These are phyloP conservation scores for Lycocerus yunnanus DNA, from an alignment of 2,888 invertebrate genomes.

Conservation along the genomic window DNA sequence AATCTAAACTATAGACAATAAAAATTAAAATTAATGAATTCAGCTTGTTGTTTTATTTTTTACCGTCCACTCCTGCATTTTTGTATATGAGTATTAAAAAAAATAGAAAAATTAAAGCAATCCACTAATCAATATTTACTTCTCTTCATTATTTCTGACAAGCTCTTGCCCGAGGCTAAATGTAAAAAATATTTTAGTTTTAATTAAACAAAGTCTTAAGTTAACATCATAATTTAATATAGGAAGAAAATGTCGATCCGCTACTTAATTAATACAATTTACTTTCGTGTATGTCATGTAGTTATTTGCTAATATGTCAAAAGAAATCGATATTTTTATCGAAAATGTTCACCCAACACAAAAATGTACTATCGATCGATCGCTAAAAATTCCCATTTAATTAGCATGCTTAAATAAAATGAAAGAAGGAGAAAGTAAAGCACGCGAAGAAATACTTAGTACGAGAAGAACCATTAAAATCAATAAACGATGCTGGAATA, in stretches of 20 bases:
- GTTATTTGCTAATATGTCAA: slow-evolving; percentile 2
- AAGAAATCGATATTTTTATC: background rate
- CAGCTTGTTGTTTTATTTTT: background rate
- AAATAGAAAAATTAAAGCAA: background rate
- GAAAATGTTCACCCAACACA: background rate
- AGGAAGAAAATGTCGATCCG: background rate
- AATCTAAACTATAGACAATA: slow-evolving; percentile 26
- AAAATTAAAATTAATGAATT: slow-evolving; percentile 10
- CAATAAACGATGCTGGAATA: background rate
- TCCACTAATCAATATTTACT: background rate
- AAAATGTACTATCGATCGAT: background rate
- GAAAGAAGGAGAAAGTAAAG: background rate
- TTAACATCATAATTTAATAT: background rate
- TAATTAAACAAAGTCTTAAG: background rate
- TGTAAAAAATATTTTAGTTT: background rate
- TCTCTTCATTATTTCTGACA: background rate
- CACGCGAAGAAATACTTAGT: background rate
- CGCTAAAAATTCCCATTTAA: background rate
- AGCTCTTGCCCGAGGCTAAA: background rate
- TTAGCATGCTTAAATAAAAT: background rate
- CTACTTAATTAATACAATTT: slow-evolving; percentile 2
- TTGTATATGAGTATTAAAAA: background rate
- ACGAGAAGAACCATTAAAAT: background rate
- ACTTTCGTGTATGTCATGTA: background rate
- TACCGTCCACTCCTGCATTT: background rate